Conservation (phyloP, 2,113 vertebrate genomes). For the Melanerpes aurifrons region DNA sequence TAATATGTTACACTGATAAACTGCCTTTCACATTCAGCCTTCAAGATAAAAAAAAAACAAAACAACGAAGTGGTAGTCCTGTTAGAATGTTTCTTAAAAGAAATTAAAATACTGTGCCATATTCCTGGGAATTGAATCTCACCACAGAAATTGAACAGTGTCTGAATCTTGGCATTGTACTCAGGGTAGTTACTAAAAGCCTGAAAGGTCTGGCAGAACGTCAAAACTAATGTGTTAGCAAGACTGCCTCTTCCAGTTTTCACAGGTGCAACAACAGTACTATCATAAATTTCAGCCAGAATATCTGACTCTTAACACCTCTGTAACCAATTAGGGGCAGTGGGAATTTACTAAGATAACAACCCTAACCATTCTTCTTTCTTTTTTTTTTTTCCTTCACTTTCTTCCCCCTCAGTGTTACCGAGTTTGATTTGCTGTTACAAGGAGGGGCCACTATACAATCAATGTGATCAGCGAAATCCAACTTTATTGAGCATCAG, state of each 20-base stretch:
- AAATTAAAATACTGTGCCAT: neutral
- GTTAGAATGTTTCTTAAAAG: neutral
- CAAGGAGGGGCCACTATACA: too few relatives aligned
- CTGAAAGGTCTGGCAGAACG: neutral
- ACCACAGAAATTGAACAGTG: neutral
- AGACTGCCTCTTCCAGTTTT: neutral
- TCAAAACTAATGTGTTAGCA: neutral
- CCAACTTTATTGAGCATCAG: too few relatives aligned
- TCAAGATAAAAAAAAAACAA: neutral
- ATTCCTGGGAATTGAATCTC: neutral
- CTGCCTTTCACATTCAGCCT: neutral
- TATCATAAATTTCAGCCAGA: neutral
- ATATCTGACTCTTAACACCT: neutral
- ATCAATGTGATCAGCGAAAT: too few relatives aligned
- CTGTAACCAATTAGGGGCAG: rapidly evolving
- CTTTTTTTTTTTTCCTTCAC: neutral
- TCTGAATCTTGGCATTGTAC: neutral
- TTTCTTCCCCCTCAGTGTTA: neutral
- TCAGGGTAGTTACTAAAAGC: neutral
- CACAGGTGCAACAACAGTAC: neutral
- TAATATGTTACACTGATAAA: neutral
- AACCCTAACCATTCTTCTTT: neutral
- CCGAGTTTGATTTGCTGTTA: too few relatives aligned
- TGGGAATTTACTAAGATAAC: neutral
- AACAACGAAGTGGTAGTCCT: neutral